Percentiles rank a stretch among this genome's conserved stretches.
phyloP scores from a whole-genome alignment of 35 echinoderm and acorn worm species.

The Hemicentrotus pulcherrimus region DNA sequence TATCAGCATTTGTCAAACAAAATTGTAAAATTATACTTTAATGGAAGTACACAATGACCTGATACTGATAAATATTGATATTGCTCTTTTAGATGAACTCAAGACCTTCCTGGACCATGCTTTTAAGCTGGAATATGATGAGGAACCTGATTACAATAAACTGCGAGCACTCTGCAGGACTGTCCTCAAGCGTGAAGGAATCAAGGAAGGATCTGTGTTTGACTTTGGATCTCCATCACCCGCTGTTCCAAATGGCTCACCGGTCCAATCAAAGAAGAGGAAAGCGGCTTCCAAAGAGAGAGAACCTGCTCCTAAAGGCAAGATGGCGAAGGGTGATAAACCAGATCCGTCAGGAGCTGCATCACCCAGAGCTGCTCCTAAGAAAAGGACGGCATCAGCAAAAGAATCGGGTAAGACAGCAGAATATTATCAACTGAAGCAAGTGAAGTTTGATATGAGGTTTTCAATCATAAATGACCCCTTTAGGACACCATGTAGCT shows the following conservation, averaged over 20 bases:
- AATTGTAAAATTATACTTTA: no score
- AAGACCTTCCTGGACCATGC: constrained; percentile 80
- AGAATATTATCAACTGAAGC: neutral
- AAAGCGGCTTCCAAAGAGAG: constrained; percentile 25
- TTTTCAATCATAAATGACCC: no score
- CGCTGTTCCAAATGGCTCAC: neutral
- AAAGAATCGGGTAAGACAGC: constrained; percentile 1
- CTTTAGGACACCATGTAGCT: no score
- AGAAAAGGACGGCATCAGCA: neutral
- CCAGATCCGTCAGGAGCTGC: constrained; percentile 27
- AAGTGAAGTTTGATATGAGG: neutral
- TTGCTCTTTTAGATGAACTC: constrained; percentile 67
- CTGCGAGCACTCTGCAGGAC: constrained; percentile 64
- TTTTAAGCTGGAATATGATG: constrained; percentile 65
- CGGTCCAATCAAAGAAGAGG: neutral
- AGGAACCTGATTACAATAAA: constrained; percentile 76
- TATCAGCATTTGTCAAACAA: no score
- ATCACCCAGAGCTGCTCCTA: neutral
- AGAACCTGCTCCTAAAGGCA: neutral
- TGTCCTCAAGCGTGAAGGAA: constrained; percentile 60
- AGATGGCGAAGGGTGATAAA: neutral
- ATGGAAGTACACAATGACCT: no score
- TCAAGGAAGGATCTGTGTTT: constrained; percentile 73
- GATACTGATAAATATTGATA: neutral
- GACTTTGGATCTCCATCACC: constrained; percentile 39